Evolutionary conservation across 2,113 vertebrate species (phyloP).

Genomic region (Elaphurus davidianus): DNA sequence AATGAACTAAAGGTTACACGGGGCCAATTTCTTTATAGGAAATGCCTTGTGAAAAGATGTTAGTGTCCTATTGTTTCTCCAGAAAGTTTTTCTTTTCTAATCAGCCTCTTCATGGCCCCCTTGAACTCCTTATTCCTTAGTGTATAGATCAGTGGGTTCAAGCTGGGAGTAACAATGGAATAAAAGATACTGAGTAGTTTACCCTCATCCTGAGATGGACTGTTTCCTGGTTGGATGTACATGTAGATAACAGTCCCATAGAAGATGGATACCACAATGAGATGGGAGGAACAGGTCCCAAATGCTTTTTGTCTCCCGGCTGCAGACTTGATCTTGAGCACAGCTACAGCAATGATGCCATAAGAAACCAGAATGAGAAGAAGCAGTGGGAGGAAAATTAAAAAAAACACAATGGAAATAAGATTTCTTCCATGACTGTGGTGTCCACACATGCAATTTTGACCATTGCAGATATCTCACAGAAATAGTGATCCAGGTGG

Average conservation of each 20-base stretch:
- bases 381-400: accelerated
- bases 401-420: background rate
- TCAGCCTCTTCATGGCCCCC: background rate
- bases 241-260: background rate
- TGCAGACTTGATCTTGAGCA: background rate
- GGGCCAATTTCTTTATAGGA: background rate
- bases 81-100: background rate
- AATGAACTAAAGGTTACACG: background rate
- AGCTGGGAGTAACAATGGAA: background rate
- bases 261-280: background rate
- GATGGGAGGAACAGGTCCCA: background rate
- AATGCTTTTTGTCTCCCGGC: background rate
- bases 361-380: background rate
- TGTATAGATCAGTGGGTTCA: background rate
- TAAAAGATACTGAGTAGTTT: background rate
- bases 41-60: background rate
- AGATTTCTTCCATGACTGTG: background rate
- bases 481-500: background rate
- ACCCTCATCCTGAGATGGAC: background rate
- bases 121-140: background rate
- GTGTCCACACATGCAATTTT: background rate
- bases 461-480: background rate
- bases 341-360: background rate
- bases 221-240: background rate
- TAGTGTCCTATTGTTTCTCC: background rate